Base-by-base conservation (phyloP, 2,797 vertebrate genomes). In the Hirundo rustica region DNA sequence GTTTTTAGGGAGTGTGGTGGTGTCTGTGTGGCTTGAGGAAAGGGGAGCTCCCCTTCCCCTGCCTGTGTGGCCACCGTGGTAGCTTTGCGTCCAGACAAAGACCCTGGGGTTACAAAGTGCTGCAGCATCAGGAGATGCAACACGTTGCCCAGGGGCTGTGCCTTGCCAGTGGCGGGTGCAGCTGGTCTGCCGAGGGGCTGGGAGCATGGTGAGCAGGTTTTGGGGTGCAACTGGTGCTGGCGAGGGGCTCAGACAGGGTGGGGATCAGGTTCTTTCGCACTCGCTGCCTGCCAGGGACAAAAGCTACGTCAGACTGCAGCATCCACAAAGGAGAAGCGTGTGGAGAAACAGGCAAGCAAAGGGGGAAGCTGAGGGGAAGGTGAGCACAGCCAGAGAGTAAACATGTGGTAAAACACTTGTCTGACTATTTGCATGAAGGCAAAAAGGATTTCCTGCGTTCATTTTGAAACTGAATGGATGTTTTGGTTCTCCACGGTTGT, bases 1-100 rank as follows among this genome's bases (percentile, higher is more conserved):
- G 71, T 50, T 67, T 72, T 19, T 34, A 25, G 7, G 7, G 21
- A 92, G 68, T 2, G 1, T 77, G 54, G 42, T 4, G 6, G 54
- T 57, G 70, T n/a, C 45, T 58, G 57, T 11, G 6, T 40, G 72
- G 34, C 50, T 61, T 2, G 1, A 38, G 54, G 26, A 45, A 77
- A 17, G 20, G 48, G 58, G 45, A 84, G 65, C 42, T 83, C 34
- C 66, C 55, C 8, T 81, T 61, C 27, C 72, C 13, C 48, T 88
- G 62, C 57, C 42, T 47, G 36, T 4, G 0, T 5, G 13, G 53
- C 72, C n/a, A 10, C 64, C 0, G 4, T 20, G 18, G 48, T 11
- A 22, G 55, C 58, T 85, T 81, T 62, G 88, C 67, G 71, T 58
- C 77, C 45, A 72, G 66, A 78, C 76, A 87, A 86, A 95, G 90